Evolutionary conservation across 2,888 invertebrate genomes (phyloP).

Genomic region (Melangyna quadrimaculata): DNA sequence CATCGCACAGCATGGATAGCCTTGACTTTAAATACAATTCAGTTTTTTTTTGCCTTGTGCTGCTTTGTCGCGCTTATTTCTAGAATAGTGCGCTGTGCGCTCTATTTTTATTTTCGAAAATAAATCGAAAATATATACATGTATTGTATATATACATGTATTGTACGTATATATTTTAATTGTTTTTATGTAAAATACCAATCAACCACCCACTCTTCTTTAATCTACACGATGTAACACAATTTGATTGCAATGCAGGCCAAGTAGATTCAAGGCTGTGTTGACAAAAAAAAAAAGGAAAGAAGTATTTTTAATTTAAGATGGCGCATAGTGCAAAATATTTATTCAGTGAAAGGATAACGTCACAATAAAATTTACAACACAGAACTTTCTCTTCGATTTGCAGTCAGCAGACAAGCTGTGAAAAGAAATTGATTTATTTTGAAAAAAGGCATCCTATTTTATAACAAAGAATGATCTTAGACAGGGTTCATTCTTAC

Average conservation of each 20-base stretch:
- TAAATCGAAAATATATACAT: slow-evolving; percentile 22
- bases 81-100: background rate
- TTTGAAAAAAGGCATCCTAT: background rate
- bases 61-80: slow-evolving; percentile 34
- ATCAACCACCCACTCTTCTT: background rate
- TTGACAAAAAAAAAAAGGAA: background rate
- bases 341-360: slow-evolving; percentile 8
- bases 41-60: slow-evolving; percentile 48
- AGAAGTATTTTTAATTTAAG: background rate
- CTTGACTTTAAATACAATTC: slow-evolving; percentile 58
- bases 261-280: slow-evolving; percentile 20
- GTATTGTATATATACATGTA: no score
- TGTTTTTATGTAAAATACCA: background rate
- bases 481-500: no score
- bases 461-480: background rate
- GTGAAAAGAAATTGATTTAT: background rate
- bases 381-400: background rate
- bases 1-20: slow-evolving; percentile 27
- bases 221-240: background rate
- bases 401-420: background rate
- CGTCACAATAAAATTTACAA: background rate
- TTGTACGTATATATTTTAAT: background rate
- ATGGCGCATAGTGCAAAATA: slow-evolving; percentile 1
- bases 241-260: slow-evolving; percentile 18
- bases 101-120: background rate